Conservation (phyloP, 2,797 vertebrate species). For the Gallinago nigripennis region DNA sequence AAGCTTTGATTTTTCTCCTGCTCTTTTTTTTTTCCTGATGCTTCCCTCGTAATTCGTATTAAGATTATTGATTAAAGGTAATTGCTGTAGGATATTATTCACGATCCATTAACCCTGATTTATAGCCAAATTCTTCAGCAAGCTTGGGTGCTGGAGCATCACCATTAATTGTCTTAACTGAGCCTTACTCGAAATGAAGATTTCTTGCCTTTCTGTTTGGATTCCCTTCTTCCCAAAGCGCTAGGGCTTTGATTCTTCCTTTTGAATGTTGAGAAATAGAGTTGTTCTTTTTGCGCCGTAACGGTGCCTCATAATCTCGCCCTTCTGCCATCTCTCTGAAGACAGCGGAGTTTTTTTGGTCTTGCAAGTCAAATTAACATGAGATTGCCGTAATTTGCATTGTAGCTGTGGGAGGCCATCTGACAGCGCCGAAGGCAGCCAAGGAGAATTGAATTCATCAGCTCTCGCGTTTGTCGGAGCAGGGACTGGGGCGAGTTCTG, state of each 20-base stretch:
- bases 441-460: neutral
- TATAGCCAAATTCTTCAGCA: neutral
- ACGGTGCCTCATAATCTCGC: neutral
- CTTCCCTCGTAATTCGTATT: neutral
- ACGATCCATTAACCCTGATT: conserved; percentile 5
- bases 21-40: neutral
- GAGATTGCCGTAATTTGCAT: neutral
- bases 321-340: neutral
- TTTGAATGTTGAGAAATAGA: neutral
- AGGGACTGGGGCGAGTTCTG: neutral
- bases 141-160: neutral
- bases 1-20: neutral
- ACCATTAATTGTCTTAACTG: neutral
- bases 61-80: neutral
- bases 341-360: neutral
- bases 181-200: neutral
- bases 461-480: neutral
- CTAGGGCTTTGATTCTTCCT: neutral
- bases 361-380: neutral
- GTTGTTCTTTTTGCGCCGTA: neutral
- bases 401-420: neutral
- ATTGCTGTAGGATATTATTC: neutral
- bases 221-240: neutral
- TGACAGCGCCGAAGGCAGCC: neutral
- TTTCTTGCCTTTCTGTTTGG: neutral